A percentile compares a stretch with the other conserved stretches of the same genome.
These are phyloP conservation scores for Oplegnathus fasciatus DNA, from an alignment of 2,113 vertebrate genomes.

Conservation along the genomic window DNA sequence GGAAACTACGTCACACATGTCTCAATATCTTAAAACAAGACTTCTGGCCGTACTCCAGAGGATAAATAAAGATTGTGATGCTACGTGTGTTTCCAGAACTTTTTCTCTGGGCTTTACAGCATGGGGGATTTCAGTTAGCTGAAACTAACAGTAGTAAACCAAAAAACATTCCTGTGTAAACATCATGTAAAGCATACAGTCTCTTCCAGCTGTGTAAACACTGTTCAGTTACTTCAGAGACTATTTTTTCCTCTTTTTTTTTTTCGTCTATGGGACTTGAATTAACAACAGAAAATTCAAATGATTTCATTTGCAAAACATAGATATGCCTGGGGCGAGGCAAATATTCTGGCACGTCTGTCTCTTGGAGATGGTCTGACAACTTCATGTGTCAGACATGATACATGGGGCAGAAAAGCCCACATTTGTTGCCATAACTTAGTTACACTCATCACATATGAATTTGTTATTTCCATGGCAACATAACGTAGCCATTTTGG, in stretches of 20 bases:
- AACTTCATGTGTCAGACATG: too few relatives aligned
- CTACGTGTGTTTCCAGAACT: too few relatives aligned
- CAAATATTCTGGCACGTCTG: neutral
- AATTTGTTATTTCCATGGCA: neutral
- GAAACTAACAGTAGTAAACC: too few relatives aligned
- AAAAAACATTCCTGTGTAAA: neutral
- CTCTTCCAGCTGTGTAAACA: neutral
- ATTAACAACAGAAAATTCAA: neutral
- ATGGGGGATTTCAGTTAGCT: neutral
- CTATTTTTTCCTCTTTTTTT: neutral
- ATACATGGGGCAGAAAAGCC: too few relatives aligned
- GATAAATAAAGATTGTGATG: neutral
- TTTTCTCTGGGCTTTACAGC: neutral
- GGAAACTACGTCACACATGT: constrained; percentile 17
- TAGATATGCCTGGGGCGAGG: neutral
- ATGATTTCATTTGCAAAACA: neutral
- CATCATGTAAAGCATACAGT: neutral
- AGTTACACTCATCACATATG: neutral
- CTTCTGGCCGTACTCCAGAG: neutral
- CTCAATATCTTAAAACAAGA: neutral
- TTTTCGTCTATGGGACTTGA: too few relatives aligned
- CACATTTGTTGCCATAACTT: neutral
- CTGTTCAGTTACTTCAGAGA: neutral
- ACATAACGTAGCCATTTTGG: neutral
- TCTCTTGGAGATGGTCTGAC: too few relatives aligned